Percentiles rank a stretch among this genome's conserved stretches.
These are phyloP conservation scores for Bombylius discolor DNA, from an alignment of 2,888 invertebrate genomes.

Conservation along the genomic window DNA sequence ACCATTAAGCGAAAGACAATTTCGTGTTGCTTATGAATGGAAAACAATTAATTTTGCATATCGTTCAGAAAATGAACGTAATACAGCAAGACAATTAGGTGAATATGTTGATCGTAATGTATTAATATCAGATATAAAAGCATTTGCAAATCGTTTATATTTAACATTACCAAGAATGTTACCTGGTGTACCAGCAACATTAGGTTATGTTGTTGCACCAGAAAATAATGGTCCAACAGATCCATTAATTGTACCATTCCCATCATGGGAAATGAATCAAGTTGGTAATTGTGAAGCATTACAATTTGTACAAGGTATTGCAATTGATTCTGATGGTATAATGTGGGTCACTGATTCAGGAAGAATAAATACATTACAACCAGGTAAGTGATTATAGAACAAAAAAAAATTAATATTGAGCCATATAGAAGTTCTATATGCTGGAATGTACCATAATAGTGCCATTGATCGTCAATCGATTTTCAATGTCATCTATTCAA, in stretches of 20 bases:
- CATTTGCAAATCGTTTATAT: conserved; percentile 52
- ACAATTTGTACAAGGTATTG: conserved; percentile 62
- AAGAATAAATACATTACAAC: conserved; percentile 46
- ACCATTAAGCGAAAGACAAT: conserved; percentile 35
- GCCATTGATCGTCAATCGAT: too few relatives aligned
- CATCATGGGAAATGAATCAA: conserved; percentile 55
- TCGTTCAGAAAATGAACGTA: conserved; percentile 44
- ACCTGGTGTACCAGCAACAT: conserved; percentile 56
- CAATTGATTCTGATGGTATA: conserved; percentile 54
- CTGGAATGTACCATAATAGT: too few relatives aligned
- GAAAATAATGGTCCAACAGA: conserved; percentile 38
- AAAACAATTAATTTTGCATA: conserved; percentile 55
- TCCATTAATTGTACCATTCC: conserved; percentile 52
- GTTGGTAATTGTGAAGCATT: conserved; percentile 53
- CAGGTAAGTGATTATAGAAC: conserved; percentile 16
- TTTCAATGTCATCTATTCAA: too few relatives aligned
- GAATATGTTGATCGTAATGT: conserved; percentile 54
- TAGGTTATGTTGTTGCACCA: conserved; percentile 42
- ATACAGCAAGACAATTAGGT: conserved; percentile 42
- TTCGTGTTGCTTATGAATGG: conserved; percentile 62
- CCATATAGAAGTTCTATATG: too few relatives aligned
- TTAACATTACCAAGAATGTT: conserved; percentile 57
- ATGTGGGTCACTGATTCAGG: conserved; percentile 61
- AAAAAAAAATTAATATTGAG: neutral
- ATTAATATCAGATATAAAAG: conserved; percentile 53